Percentiles rank a stretch among this genome's conserved stretches.
Evolutionary conservation across 2,113 vertebrate species (phyloP).

Genomic region (Pleuronectes platessa): DNA sequence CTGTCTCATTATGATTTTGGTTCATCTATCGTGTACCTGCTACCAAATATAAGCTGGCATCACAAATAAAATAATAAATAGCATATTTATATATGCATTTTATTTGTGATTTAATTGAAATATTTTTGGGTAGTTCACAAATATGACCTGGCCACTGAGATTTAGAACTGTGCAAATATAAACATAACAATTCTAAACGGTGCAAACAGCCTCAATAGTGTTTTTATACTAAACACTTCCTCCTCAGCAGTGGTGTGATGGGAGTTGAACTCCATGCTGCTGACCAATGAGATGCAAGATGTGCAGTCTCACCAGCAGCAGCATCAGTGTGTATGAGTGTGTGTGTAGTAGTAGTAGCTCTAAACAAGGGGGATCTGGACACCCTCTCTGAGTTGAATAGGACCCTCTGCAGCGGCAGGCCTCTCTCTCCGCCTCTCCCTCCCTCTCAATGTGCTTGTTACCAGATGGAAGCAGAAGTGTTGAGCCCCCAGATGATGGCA

Average conservation of each 20-base stretch:
- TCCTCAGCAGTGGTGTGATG: conserved; percentile 71
- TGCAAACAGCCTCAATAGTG: background rate
- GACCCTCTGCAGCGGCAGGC: conserved; percentile 53
- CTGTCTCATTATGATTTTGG: too few species aligned
- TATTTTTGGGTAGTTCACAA: background rate
- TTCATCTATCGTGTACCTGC: too few species aligned
- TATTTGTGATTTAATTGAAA: background rate
- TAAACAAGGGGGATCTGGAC: conserved; percentile 55
- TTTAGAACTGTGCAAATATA: too few species aligned
- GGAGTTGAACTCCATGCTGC: conserved; percentile 62
- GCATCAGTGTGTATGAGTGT: background rate
- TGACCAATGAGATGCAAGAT: conserved; percentile 70
- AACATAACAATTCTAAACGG: background rate
- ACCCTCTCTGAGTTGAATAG: conserved; percentile 49
- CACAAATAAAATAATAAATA: too few species aligned
- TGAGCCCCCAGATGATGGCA: conserved; percentile 81
- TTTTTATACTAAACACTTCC: conserved; percentile 37
- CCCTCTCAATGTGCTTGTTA: conserved; percentile 67
- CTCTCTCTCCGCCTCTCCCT: background rate
- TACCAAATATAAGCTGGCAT: too few species aligned
- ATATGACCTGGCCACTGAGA: background rate
- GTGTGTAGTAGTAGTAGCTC: conserved; percentile 24
- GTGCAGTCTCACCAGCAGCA: conserved; percentile 61
- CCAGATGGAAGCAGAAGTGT: conserved; percentile 81
- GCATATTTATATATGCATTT: too few species aligned